Evolutionary conservation across 2,113 vertebrate species (phyloP).

Genomic region (Hymenochirus boettgeri): DNA sequence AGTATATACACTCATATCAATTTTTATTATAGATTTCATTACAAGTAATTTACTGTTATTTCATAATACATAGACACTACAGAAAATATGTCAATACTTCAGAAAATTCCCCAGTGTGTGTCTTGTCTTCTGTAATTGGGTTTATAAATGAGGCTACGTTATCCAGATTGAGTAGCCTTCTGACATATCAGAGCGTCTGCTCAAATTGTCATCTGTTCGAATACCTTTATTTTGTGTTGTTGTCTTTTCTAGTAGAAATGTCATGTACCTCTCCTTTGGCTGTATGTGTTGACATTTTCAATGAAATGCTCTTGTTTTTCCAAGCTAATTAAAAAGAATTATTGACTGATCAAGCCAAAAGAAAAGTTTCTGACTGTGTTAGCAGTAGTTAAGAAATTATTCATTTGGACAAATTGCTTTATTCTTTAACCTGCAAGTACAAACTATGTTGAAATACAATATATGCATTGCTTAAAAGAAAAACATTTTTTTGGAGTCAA

Average conservation of each 20-base stretch:
- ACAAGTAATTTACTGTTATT: too few species aligned
- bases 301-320: conserved; percentile 23
- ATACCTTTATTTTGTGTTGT: conserved; percentile 29
- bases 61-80: too few species aligned
- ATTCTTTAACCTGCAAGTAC: too few species aligned
- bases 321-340: neutral
- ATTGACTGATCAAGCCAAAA: neutral
- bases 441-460: too few species aligned
- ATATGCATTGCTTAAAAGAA: too few species aligned
- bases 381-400: neutral
- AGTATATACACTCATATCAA: too few species aligned
- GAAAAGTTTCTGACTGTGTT: neutral
- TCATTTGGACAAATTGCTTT: too few species aligned
- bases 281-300: conserved; percentile 34
- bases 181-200: conserved; percentile 2
- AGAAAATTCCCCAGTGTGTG: neutral
- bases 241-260: conserved; percentile 36
- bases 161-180: conserved; percentile 16
- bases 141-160: conserved; percentile 9
- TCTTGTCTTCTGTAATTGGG: neutral
- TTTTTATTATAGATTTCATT: too few species aligned
- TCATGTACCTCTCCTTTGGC: conserved; percentile 21
- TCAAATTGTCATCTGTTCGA: conserved; percentile 31
- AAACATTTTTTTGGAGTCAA: too few species aligned
- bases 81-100: neutral